Evolutionary conservation across 2,888 invertebrate species (phyloP).

Genomic region (Cantharis rufa): DNA sequence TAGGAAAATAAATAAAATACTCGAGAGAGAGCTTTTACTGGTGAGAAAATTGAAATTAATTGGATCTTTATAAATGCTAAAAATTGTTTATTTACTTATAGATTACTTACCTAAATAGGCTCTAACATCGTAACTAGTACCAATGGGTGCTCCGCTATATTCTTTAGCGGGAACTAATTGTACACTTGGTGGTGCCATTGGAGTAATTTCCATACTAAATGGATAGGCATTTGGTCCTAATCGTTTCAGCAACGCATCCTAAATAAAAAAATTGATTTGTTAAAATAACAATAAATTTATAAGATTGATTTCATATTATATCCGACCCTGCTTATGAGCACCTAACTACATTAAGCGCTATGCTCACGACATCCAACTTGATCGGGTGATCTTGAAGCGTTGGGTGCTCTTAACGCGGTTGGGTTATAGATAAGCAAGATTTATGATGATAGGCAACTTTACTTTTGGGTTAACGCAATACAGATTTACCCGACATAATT

Average conservation of each 20-base stretch:
- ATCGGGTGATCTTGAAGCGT: too few species aligned
- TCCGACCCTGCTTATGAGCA: too few species aligned
- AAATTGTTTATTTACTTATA: too few species aligned
- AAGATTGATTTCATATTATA: neutral
- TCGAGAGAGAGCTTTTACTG: neutral
- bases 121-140: conserved; percentile 87
- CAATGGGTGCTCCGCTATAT: conserved; percentile 88
- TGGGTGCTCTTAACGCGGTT: too few species aligned
- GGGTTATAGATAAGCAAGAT: too few species aligned
- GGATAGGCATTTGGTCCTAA: conserved; percentile 80
- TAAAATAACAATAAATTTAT: neutral
- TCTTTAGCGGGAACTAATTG: conserved; percentile 89
- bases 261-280: conserved; percentile 41
- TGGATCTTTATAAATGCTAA: too few species aligned
- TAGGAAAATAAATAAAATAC: neutral
- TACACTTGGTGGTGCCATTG: conserved; percentile 87
- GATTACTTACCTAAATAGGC: conserved; percentile 77
- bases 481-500: too few species aligned
- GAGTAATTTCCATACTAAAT: conserved; percentile 79
- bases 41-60: neutral
- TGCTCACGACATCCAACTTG: too few species aligned
- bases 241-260: conserved; percentile 81
- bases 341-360: too few species aligned
- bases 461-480: too few species aligned
- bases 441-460: too few species aligned